Percentiles rank a stretch among this genome's conserved stretches.
These are phyloP conservation scores for Andrena haemorrhoa DNA, from an alignment of 2,888 invertebrate genomes.

Conservation along the genomic window DNA sequence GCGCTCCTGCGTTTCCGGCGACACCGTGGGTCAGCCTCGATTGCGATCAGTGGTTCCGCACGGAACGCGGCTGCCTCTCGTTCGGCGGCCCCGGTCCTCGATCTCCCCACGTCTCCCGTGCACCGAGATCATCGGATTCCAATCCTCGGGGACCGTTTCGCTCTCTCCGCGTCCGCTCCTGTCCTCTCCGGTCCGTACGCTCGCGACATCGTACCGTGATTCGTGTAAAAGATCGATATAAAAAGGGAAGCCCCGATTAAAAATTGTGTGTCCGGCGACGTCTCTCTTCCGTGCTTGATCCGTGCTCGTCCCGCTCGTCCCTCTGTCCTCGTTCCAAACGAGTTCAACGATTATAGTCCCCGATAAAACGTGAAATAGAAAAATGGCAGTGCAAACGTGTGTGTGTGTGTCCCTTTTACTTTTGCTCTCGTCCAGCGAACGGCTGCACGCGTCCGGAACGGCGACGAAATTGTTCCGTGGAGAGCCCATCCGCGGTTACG, in stretches of 20 bases:
- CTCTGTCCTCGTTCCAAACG: not conserved
- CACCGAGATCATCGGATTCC: no score
- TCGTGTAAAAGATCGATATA: slow-evolving; percentile 74
- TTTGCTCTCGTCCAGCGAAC: slow-evolving; percentile 50
- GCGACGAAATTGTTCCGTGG: slow-evolving; percentile 46
- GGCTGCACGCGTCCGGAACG: slow-evolving; percentile 52
- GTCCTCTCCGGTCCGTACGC: slow-evolving; percentile 13
- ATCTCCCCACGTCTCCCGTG: no score
- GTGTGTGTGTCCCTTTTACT: slow-evolving; percentile 23
- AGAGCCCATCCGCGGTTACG: slow-evolving; percentile 34
- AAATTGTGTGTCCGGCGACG: slow-evolving; percentile 29
- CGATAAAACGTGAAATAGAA: slow-evolving; percentile 73
- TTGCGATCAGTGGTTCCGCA: slow-evolving; percentile 9
- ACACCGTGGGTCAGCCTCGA: slow-evolving; percentile 26
- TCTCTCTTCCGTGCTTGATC: slow-evolving; percentile 6
- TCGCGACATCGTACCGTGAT: slow-evolving; percentile 57
- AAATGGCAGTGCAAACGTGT: slow-evolving; percentile 79
- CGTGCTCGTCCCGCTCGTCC: not conserved
- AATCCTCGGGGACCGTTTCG: not conserved
- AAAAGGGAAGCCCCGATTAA: slow-evolving; percentile 77
- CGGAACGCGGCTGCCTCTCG: no score
- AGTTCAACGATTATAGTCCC: slow-evolving; percentile 45
- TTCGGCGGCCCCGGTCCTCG: slow-evolving; percentile 65
- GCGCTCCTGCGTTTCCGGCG: slow-evolving; percentile 4
- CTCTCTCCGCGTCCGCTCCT: slow-evolving; percentile 35